Conservation (phyloP, 2,797 vertebrate species). For the Sebastes diploproa region DNA sequence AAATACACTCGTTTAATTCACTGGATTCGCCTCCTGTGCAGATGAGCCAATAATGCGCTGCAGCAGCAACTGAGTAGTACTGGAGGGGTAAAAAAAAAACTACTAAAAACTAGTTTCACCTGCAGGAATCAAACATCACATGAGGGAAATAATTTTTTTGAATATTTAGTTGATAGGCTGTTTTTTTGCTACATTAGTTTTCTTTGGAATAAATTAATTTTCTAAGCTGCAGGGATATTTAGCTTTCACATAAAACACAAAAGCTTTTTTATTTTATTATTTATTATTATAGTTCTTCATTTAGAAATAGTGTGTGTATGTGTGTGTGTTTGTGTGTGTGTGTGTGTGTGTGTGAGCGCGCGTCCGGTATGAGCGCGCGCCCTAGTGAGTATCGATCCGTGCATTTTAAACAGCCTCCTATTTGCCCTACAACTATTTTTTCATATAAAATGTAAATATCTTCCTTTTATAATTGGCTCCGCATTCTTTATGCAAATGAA, state of each 20-base stretch:
- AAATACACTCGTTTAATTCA: conserved; percentile 60
- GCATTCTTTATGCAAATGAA: conserved; percentile 72
- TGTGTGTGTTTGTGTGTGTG: not conserved
- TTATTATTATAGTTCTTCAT: conserved; percentile 6
- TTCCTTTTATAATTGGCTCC: conserved; percentile 60
- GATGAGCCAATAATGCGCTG: conserved; percentile 30
- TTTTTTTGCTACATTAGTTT: not conserved
- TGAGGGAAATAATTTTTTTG: not conserved
- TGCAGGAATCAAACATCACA: conserved; percentile 2
- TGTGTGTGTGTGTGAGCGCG: conserved; percentile 10
- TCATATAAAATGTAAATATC: conserved; percentile 77
- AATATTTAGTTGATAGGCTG: not conserved
- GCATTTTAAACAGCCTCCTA: conserved; percentile 63
- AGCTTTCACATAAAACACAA: not conserved
- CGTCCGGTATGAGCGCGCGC: conserved; percentile 4
- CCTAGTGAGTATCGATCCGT: conserved; percentile 58
- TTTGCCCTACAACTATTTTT: conserved; percentile 76
- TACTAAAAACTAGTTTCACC: conserved; percentile 7
- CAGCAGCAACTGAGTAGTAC: not conserved
- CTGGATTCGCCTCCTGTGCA: conserved; percentile 31
- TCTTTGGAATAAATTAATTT: not conserved
- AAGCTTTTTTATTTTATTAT: conserved; percentile 6
- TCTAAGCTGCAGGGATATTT: not conserved
- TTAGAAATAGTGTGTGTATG: not conserved
- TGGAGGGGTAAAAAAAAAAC: not conserved